Evolutionary conservation across 2,113 vertebrate genomes (phyloP), one percentile per base, ranked within the genome.

Genomic region (Psittacula cyanocephala): DNA sequence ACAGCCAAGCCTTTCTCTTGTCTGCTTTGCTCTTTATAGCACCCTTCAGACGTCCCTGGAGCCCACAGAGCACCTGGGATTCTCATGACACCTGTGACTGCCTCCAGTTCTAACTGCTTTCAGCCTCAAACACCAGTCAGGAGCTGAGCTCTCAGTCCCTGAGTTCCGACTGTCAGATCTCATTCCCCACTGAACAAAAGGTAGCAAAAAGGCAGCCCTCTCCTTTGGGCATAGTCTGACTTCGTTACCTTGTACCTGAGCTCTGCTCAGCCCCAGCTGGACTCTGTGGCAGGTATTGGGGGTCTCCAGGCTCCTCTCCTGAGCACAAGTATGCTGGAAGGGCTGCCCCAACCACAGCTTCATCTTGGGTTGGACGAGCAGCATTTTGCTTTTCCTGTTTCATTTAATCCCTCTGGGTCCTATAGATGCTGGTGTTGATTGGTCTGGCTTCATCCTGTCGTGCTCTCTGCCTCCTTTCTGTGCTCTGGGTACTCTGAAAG

Each of bases 341-440:
- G 28, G 39, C 19, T 65, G 44, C 20, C 46, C 11, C 49, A 47
- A 6, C 25, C 13, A 8, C 1, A 3, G 33, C 68, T 63, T 47
- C 7, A 20, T 22, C 25, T 35, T 9, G 31, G 44, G 33, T 41
- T 74, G 14, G 7, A 25, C 19, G 19, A 49, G 65, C 27, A 81
- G 4, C 29, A 13, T 64, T 80, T 82, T 72, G 57, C 22, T 57
- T 86, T 83, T 86, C 12, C 35, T 43, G 17, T 50, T 24, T 29
- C 10, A 5, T 64, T 64, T 53, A 44, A 16, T 19, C 22, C 49
- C 29, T 68, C 29, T 68, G 13, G 16, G 28, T 27, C 18, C 29
- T n/a, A 12, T 0, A 28, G 53, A 22, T 39, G 39, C 7, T 3
- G 2, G 1, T 41, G 31, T 18, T 19, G 29, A 7, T 39, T 31